Evolutionary conservation across 2,113 vertebrate species (phyloP).

Genomic region (Nothoprocta perdicaria): DNA sequence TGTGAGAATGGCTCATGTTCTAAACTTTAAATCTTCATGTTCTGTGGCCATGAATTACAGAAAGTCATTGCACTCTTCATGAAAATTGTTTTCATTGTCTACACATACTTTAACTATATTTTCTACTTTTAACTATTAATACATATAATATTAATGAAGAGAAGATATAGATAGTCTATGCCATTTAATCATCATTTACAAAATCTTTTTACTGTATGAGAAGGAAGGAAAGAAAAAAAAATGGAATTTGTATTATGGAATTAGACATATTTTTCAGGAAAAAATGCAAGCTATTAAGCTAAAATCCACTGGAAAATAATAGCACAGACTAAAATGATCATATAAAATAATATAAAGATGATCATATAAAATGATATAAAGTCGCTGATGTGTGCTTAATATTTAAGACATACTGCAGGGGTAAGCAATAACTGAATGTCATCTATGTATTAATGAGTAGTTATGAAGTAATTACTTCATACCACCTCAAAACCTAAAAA

Average conservation of each 20-base stretch:
- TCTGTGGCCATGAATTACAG: neutral
- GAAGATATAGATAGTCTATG: neutral
- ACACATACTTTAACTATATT: too few relatives aligned
- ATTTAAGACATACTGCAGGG: neutral
- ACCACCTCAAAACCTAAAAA: neutral
- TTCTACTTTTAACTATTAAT: neutral
- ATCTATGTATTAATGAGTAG: neutral
- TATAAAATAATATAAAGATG: neutral
- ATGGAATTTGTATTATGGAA: neutral
- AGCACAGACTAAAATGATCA: neutral
- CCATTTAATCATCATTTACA: neutral
- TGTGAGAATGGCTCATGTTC: neutral
- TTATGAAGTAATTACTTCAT: neutral
- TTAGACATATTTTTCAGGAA: slow-evolving; percentile 27
- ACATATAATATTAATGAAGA: neutral
- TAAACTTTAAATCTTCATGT: neutral
- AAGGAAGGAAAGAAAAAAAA: neutral
- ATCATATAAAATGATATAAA: neutral
- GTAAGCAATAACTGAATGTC: neutral
- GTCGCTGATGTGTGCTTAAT: neutral
- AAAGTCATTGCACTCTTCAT: neutral
- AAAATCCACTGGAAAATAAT: neutral
- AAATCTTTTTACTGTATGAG: neutral
- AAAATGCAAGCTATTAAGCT: neutral
- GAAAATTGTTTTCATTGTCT: neutral